Evolutionary conservation across 2,113 vertebrate genomes (phyloP).

Genomic region (Lasiurus cinereus): DNA sequence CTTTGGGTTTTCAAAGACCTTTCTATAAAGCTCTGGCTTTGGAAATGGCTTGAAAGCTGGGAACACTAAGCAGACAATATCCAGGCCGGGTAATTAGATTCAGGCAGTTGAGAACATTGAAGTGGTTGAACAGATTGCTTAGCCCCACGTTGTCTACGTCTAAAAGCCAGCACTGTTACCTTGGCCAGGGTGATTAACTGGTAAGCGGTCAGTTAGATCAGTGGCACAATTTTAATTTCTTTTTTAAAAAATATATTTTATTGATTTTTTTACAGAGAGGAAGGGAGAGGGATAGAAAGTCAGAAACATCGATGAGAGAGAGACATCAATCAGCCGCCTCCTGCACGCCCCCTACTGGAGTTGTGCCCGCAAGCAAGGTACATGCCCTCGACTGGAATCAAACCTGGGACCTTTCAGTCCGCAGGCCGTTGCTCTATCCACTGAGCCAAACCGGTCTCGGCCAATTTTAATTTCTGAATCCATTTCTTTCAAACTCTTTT

Average conservation of each 20-base stretch:
- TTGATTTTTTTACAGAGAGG: no score
- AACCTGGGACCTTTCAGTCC: no score
- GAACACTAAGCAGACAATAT: conserved; percentile 46
- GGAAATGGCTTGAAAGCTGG: conserved; percentile 34
- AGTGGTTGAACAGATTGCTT: neutral
- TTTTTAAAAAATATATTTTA: no score
- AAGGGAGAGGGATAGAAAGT: no score
- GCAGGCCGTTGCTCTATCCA: no score
- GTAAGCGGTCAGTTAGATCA: neutral
- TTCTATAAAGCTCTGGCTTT: conserved; percentile 19
- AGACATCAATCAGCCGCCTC: no score
- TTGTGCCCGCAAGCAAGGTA: no score
- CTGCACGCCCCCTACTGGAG: no score
- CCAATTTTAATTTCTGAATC: conserved; percentile 18
- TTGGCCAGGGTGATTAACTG: conserved; percentile 11
- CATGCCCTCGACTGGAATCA: no score
- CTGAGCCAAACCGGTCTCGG: no score
- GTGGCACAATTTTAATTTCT: conserved; percentile 3
- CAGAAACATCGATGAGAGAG: no score
- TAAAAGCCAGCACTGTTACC: neutral
- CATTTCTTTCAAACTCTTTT: conserved; percentile 1
- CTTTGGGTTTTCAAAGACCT: neutral
- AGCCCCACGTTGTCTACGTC: neutral
- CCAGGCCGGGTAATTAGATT: conserved; percentile 1
- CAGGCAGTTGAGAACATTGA: neutral